Base-by-base conservation (phyloP, 2,113 vertebrate genomes). In the Oryzias javanicus region DNA sequence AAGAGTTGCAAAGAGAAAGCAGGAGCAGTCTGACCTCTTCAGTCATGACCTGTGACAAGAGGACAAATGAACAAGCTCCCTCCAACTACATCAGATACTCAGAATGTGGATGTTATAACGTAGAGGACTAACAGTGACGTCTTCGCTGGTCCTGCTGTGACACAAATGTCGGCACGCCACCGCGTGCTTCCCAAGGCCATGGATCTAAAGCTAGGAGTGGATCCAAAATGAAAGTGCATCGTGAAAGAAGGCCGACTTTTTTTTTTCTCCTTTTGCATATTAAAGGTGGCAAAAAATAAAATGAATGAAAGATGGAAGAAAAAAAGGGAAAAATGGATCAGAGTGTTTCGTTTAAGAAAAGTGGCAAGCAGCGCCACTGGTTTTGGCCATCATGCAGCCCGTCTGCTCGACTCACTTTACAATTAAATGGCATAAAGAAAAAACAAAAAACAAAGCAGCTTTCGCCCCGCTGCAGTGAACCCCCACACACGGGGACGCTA, bases 311-410 rank as follows among this genome's bases (percentile, higher is more conserved):
- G 40, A 42, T 41, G 41, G 45, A 54, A 42, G 57, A 25, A 73
- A 61, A 54, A 70, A 58, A 52, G 22, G 62, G 53, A 1, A n/a
- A 19, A 18, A 47, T 19, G 7, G 19, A 71, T 58, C 18, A 18
- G 63, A 67, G 67, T 57, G 72, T 80, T 81, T 80, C 78, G 74
- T 87, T 78, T 72, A 58, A 51, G 54, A 81, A 85, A 67, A 72
- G 59, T 66, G 61, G 82, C 73, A 79, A 86, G 87, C 86, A 90
- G 75, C 82, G 61, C 76, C 78, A 76, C 35, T 76, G 64, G 76
- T 81, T 65, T 82, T 77, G 80, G 86, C 84, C 70, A 81, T 85
- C 76, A 57, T 49, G 62, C 81, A 86, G 82, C 82, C 82, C 64
- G 45, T 74, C 51, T 44, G 70, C 64, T 62, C 56, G 53, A 79